Base-by-base conservation (phyloP, 2,888 invertebrate genomes). In the Sylvicola cinctus region DNA sequence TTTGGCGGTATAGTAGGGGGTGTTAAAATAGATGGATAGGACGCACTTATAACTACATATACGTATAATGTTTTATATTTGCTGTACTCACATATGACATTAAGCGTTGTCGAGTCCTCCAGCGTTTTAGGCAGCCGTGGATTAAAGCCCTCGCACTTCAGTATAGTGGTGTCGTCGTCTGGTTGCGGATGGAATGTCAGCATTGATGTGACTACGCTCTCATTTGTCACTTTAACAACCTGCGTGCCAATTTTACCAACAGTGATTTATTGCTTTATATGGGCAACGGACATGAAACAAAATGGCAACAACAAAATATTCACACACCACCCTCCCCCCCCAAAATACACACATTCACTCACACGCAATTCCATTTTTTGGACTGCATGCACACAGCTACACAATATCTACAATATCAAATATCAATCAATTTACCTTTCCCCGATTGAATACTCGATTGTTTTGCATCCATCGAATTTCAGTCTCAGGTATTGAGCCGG, bases 101-200 rank as follows among this genome's bases (percentile, higher is more conserved):
- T 83, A 43, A 88, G 62, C 49, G 71, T 70, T 55, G 81, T 74
- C 20, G 72, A 70, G 58, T 87, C 85, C 48, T 87, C 85, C 37
- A 83, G 66, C 43, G 70, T 72, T 32, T 74, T 74, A 10, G 73
- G 69, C 40, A 88, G 65, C 40, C 73, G 70, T 35, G 74, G 78
- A 64, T 88, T 88, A 51, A 81, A 78, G 4, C 83, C 84, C 46
- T 78, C 74, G 54, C 87, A 88, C 53, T 78, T 81, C 41, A 88
- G 65, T 50, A 71, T 70, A 37, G 80, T 76, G 6, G 77, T 76
- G 49, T 87, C 80, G 53, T 88, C 87, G 49, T 84, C 84, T 2
- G 84, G 79, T 43, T 72, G 62, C 12, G 87, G 85, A 46, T 74
- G 70, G 56, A 87, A 84, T 43, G 74, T 72, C 43, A 87, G 60